Percentiles rank a stretch among this genome's conserved stretches.
phyloP scores from a whole-genome alignment of 2,797 vertebrate genomes.

The Diglossa cyanea region DNA sequence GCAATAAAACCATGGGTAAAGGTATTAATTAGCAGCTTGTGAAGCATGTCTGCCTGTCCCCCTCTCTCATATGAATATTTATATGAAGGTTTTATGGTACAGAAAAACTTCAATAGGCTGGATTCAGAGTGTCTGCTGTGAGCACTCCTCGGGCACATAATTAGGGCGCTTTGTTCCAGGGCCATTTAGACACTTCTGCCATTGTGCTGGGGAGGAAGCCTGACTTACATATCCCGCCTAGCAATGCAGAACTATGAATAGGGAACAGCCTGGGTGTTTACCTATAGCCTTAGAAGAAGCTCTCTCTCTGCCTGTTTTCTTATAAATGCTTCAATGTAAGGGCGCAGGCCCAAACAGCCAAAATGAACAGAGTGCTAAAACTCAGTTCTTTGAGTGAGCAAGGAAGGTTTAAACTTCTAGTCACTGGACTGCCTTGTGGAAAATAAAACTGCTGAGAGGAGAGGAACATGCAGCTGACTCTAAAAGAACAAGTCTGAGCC shows the following conservation, averaged over 20 bases:
- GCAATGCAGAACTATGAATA: background rate
- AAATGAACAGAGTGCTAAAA: background rate
- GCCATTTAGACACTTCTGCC: background rate
- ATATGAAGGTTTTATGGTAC: conserved; percentile 10
- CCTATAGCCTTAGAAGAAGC: background rate
- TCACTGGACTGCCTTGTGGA: background rate
- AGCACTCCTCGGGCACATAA: background rate
- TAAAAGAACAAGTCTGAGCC: background rate
- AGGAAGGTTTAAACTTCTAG: background rate
- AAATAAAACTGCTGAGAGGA: background rate
- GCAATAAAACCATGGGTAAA: background rate
- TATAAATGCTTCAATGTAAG: background rate
- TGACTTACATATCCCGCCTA: background rate
- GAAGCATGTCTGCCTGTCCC: background rate
- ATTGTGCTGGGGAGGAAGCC: conserved; percentile 9
- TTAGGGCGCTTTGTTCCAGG: background rate
- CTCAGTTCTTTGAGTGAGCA: background rate
- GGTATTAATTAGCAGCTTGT: conserved; percentile 20
- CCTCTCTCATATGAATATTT: conserved; percentile 10
- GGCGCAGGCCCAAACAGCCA: background rate
- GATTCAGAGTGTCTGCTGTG: background rate
- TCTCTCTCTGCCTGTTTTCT: background rate
- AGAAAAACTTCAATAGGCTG: background rate
- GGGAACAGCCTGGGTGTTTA: background rate
- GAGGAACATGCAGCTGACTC: background rate